Percentiles rank a stretch among this genome's conserved stretches.
Evolutionary conservation across 2,888 invertebrate genomes (phyloP).

Genomic region (Phymatocera aterrima): DNA sequence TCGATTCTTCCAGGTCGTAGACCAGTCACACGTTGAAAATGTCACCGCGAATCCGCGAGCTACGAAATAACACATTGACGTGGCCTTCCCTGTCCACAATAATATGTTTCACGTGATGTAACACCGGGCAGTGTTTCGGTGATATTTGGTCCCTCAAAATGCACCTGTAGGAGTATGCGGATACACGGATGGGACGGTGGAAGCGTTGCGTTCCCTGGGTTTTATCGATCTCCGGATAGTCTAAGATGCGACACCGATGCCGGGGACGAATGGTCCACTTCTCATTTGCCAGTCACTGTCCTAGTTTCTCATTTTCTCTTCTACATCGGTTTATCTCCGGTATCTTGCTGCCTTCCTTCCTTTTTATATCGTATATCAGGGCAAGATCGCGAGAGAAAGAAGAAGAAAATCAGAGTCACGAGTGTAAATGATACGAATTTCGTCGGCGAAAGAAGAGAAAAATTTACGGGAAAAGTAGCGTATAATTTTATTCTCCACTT

Average conservation of each 20-base stretch:
- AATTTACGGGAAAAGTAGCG: not conserved
- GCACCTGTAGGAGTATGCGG: conserved; percentile 4
- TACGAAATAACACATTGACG: not conserved
- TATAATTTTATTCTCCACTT: conserved; percentile 29
- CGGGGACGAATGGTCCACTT: not conserved
- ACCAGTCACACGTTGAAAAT: too few species aligned
- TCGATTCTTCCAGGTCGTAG: too few species aligned
- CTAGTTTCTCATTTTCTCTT: not conserved
- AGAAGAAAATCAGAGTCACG: not conserved
- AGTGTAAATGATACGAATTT: not conserved
- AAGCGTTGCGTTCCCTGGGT: not conserved
- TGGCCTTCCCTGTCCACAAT: not conserved
- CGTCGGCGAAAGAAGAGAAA: not conserved
- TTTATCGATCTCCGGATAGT: conserved; percentile 15
- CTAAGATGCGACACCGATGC: conserved; percentile 2
- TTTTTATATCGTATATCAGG: not conserved
- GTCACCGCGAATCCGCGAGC: too few species aligned
- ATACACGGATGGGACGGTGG: not conserved
- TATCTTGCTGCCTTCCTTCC: not conserved
- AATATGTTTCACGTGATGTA: not conserved
- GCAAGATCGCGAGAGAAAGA: not conserved
- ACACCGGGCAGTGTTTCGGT: not conserved
- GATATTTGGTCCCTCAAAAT: not conserved
- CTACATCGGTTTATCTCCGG: not conserved
- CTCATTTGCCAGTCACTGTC: conserved; percentile 8